Conservation (phyloP, 1,140 invertebrate genomes). For the Pogonomyrmex californicus region DNA sequence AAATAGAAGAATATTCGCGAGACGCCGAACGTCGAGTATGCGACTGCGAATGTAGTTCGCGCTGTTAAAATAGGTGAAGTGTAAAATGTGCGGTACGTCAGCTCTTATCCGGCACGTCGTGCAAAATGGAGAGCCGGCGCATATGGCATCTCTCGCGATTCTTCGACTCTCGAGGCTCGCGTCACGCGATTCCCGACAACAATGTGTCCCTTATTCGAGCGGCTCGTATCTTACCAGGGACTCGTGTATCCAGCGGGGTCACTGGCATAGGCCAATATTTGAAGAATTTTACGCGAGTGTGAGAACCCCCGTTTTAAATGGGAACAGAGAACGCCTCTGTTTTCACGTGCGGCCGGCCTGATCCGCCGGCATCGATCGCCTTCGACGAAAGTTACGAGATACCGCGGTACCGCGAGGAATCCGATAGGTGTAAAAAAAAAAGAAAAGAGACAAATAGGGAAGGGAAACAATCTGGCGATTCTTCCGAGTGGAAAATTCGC, state of each 20-base stretch:
- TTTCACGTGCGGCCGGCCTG: slow-evolving; percentile 61
- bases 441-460: background rate
- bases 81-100: slow-evolving; percentile 15
- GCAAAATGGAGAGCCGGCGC: slow-evolving; percentile 32
- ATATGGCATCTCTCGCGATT: slow-evolving; percentile 52
- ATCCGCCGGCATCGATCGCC: slow-evolving; percentile 59
- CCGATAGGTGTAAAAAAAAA: slow-evolving; percentile 4
- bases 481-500: slow-evolving; percentile 32
- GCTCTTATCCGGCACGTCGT: slow-evolving; percentile 45
- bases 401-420: background rate
- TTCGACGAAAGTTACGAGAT: slow-evolving; percentile 63
- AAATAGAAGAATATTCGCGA: background rate
- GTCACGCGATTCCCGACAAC: slow-evolving; percentile 44
- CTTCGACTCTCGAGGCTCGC: slow-evolving; percentile 45
- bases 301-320: slow-evolving; percentile 67
- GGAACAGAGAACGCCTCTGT: slow-evolving; percentile 74
- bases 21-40: background rate
- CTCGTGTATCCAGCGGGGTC: slow-evolving; percentile 63
- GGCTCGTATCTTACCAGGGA: slow-evolving; percentile 60
- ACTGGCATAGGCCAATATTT: slow-evolving; percentile 76
- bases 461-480: slow-evolving; percentile 28
- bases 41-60: background rate
- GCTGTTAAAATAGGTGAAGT: slow-evolving; percentile 5
- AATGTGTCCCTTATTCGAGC: slow-evolving; percentile 62
- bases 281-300: slow-evolving; percentile 69